A percentile compares a stretch with the other conserved stretches of the same genome.
Conservation (phyloP, 2,888 invertebrate species). For the Scrobipalpa costella region DNA sequence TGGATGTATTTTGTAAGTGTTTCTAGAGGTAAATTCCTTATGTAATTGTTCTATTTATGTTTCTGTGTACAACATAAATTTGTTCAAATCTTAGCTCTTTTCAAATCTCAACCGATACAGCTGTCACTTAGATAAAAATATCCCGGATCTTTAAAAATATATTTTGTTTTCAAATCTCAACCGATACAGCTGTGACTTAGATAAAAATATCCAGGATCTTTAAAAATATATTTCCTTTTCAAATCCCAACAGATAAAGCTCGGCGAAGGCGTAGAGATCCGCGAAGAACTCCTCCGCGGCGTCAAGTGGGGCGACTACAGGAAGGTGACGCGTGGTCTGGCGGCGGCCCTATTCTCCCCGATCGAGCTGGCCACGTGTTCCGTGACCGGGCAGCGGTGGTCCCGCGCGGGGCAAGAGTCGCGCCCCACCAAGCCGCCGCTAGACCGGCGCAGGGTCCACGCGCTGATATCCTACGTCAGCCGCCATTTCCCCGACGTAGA, state of each 20-base stretch:
- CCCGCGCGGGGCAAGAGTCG: slow-evolving; percentile 86
- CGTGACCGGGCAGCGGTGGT: slow-evolving; percentile 89
- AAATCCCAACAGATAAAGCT: slow-evolving; percentile 82
- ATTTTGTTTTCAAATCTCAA: no score
- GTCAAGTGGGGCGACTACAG: slow-evolving; percentile 89
- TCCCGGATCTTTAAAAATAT: no score
- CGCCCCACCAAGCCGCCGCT: slow-evolving; percentile 88
- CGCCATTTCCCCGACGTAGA: slow-evolving; percentile 87
- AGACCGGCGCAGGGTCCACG: slow-evolving; percentile 86
- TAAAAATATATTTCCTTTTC: neutral
- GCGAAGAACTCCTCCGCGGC: slow-evolving; percentile 85
- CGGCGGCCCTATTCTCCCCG: slow-evolving; percentile 87
- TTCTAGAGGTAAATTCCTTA: no score
- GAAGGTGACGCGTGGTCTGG: slow-evolving; percentile 86
- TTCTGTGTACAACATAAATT: no score
- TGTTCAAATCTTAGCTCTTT: no score
- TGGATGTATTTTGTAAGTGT: no score
- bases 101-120: no score
- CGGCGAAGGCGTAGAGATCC: slow-evolving; percentile 87
- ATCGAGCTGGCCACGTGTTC: slow-evolving; percentile 88
- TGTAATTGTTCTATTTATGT: no score
- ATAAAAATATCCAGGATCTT: no score
- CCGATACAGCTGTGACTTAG: no score
- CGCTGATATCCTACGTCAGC: slow-evolving; percentile 88
- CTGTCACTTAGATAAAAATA: no score